A percentile compares a stretch with the other conserved stretches of the same genome.
Evolutionary conservation across 2,797 vertebrate genomes (phyloP).

Genomic region (Lophotriccus pileatus): DNA sequence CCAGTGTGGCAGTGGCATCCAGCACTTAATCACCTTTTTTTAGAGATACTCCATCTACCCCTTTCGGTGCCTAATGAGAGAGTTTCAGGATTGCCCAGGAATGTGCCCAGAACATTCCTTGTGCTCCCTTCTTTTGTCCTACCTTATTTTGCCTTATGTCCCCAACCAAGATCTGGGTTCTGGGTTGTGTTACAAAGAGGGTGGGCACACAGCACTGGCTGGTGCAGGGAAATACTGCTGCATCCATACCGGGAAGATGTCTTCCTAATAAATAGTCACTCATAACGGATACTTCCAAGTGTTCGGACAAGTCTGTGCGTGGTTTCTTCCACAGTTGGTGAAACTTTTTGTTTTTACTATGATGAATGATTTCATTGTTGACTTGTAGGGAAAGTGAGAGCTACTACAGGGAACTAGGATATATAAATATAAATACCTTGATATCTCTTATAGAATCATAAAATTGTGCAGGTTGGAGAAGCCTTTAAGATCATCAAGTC

Average conservation of each 20-base stretch:
- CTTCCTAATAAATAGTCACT: not conserved
- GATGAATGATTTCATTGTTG: not conserved
- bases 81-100: not conserved
- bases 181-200: not conserved
- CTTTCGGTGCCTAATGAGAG: not conserved
- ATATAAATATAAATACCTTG: not conserved
- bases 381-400: not conserved
- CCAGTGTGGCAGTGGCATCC: not conserved
- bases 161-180: not conserved
- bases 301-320: not conserved
- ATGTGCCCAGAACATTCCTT: not conserved
- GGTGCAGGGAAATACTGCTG: not conserved
- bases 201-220: too few relatives aligned
- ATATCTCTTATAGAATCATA: not conserved
- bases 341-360: not conserved
- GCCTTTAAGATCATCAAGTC: not conserved
- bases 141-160: not conserved
- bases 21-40: conserved; percentile 11
- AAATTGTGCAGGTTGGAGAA: not conserved
- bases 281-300: not conserved
- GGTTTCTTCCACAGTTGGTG: not conserved
- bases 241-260: not conserved
- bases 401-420: not conserved
- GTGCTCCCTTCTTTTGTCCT: not conserved
- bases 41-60: not conserved